Percentiles rank a stretch among this genome's conserved stretches.
Conservation (phyloP, 1,140 invertebrate genomes). For the Solenopsis invicta region DNA sequence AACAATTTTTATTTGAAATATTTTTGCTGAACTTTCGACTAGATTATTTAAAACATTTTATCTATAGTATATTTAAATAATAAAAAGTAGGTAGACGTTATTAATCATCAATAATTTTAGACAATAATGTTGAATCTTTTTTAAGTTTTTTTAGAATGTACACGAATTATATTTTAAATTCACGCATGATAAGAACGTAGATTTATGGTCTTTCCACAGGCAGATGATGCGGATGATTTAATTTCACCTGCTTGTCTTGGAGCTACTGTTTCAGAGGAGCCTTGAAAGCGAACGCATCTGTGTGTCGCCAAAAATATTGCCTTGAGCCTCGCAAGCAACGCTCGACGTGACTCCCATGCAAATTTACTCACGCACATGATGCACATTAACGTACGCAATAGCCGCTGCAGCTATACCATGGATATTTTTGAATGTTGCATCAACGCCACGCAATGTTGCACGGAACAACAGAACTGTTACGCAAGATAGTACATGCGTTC, state of each 20-base stretch:
- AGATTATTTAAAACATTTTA: no score
- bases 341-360: conserved; percentile 21
- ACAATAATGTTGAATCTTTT: background rate
- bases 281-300: background rate
- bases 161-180: background rate
- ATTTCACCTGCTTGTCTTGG: background rate
- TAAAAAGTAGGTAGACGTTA: no score
- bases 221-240: background rate
- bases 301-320: conserved; percentile 16
- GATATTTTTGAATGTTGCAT: conserved; percentile 47
- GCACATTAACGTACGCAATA: conserved; percentile 11
- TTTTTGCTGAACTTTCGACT: no score
- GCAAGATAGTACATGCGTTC: background rate
- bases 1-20: no score
- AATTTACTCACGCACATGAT: conserved; percentile 2
- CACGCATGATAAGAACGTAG: background rate
- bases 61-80: no score
- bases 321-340: background rate
- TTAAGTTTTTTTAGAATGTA: background rate
- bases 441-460: conserved; percentile 32
- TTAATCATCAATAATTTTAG: no score
- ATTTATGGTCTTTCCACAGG: background rate
- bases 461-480: conserved; percentile 38
- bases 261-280: background rate
- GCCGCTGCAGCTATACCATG: background rate